Conservation (phyloP, 2,113 vertebrate genomes). For the Puffinus mauretanicus region DNA sequence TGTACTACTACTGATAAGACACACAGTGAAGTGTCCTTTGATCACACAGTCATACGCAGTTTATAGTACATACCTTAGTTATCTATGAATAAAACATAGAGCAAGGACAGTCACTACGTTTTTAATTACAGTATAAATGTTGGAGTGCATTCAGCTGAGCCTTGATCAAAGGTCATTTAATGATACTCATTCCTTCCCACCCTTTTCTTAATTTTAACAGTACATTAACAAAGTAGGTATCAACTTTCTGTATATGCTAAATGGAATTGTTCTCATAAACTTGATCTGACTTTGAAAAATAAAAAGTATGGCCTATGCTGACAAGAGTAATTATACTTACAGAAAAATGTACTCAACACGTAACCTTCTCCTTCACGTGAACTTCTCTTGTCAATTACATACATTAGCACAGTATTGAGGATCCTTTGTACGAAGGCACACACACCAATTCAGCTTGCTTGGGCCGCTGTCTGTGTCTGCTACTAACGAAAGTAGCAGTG, state of each 20-base stretch:
- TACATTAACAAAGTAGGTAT: neutral
- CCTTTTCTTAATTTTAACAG: neutral
- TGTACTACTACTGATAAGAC: neutral
- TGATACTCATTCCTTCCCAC: neutral
- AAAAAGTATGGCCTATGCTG: neutral
- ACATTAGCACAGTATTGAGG: neutral
- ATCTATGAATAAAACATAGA: conserved; percentile 60
- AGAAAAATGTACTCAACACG: neutral
- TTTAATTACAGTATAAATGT: conserved; percentile 53
- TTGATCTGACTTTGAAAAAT: neutral
- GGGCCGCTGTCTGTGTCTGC: neutral
- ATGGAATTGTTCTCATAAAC: neutral
- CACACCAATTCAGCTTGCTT: neutral
- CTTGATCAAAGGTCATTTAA: conserved; percentile 34
- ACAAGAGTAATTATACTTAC: neutral
- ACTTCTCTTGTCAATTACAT: neutral
- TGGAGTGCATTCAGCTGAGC: conserved; percentile 18
- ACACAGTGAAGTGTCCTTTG: conserved; percentile 41
- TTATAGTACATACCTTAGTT: conserved; percentile 38
- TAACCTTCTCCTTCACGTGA: neutral
- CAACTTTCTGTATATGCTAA: neutral
- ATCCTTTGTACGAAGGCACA: neutral
- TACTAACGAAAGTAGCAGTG: neutral
- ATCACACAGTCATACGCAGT: conserved; percentile 19
- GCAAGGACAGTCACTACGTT: conserved; percentile 27